These are phyloP conservation scores for Sylvia borin DNA, from an alignment of 2,797 vertebrate species.

Conservation along the genomic window DNA sequence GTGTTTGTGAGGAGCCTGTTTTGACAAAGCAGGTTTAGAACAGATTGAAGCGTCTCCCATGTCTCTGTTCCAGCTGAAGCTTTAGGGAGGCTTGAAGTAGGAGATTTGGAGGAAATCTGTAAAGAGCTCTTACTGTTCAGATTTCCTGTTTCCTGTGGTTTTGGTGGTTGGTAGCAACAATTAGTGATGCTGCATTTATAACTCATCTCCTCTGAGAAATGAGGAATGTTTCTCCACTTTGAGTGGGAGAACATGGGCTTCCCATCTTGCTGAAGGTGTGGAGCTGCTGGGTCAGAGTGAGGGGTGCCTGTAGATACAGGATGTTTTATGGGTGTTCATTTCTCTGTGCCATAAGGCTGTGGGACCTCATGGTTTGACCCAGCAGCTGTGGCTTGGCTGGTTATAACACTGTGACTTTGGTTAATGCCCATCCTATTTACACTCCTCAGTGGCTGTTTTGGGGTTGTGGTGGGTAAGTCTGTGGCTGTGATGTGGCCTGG, in stretches of 20 bases:
- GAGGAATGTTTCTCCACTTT: not conserved
- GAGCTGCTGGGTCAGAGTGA: not conserved
- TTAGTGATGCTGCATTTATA: not conserved
- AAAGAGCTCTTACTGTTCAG: not conserved
- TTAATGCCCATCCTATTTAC: not conserved
- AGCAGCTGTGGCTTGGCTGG: not conserved
- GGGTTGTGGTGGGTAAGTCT: not conserved
- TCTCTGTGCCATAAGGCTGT: fast-evolving
- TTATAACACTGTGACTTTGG: not conserved
- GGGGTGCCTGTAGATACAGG: not conserved
- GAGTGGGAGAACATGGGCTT: not conserved
- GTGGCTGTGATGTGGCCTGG: not conserved
- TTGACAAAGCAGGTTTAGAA: not conserved
- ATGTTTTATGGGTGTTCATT: not conserved
- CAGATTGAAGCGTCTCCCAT: not conserved
- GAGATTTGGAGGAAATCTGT: not conserved
- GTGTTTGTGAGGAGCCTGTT: not conserved
- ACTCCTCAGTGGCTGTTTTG: not conserved
- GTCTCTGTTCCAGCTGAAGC: not conserved
- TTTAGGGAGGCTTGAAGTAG: not conserved
- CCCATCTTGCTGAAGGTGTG: not conserved
- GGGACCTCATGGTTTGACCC: not conserved
- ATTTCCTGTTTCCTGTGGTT: not conserved
- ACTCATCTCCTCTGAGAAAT: not conserved
- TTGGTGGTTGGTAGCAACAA: not conserved